phyloP scores from a whole-genome alignment of 2,888 invertebrate genomes.

The Eupithecia pulchellata region DNA sequence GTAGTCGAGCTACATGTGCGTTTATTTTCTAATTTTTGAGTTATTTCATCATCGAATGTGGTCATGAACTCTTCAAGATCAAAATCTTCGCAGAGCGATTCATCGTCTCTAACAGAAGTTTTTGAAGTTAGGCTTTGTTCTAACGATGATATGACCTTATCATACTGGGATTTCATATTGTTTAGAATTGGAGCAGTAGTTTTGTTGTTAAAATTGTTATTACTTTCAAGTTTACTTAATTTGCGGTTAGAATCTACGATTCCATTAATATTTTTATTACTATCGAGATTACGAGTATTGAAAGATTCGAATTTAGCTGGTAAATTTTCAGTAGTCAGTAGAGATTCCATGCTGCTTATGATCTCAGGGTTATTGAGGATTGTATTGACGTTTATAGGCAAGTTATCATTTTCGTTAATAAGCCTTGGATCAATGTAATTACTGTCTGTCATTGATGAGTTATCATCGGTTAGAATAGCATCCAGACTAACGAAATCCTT shows the following conservation, averaged over 20 bases:
- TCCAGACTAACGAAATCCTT: slow-evolving; percentile 81
- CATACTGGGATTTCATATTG: slow-evolving; percentile 79
- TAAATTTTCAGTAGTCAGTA: slow-evolving; percentile 80
- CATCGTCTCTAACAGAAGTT: slow-evolving; percentile 77
- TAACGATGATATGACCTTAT: slow-evolving; percentile 82
- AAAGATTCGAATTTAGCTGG: slow-evolving; percentile 81
- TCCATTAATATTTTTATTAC: slow-evolving; percentile 61
- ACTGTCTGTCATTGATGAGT: slow-evolving; percentile 80
- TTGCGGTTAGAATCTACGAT: slow-evolving; percentile 56
- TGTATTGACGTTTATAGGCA: slow-evolving; percentile 85
- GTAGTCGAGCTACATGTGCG: slow-evolving; percentile 81
- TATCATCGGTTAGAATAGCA: slow-evolving; percentile 72
- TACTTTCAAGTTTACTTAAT: slow-evolving; percentile 56
- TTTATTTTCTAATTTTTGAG: slow-evolving; percentile 73
- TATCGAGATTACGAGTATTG: slow-evolving; percentile 64
- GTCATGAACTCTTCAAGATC: slow-evolving; percentile 88
- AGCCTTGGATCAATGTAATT: slow-evolving; percentile 86
- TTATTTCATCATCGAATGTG: slow-evolving; percentile 87
- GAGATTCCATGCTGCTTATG: slow-evolving; percentile 82
- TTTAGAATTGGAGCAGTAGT: slow-evolving; percentile 67
- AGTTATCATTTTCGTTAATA: slow-evolving; percentile 89
- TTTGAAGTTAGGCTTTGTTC: slow-evolving; percentile 81
- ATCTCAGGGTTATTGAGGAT: slow-evolving; percentile 82
- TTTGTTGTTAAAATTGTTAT: slow-evolving; percentile 62
- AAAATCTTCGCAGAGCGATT: slow-evolving; percentile 86